Base-by-base conservation (phyloP, 2,797 vertebrate species). In the Phataginus tetradactyla region DNA sequence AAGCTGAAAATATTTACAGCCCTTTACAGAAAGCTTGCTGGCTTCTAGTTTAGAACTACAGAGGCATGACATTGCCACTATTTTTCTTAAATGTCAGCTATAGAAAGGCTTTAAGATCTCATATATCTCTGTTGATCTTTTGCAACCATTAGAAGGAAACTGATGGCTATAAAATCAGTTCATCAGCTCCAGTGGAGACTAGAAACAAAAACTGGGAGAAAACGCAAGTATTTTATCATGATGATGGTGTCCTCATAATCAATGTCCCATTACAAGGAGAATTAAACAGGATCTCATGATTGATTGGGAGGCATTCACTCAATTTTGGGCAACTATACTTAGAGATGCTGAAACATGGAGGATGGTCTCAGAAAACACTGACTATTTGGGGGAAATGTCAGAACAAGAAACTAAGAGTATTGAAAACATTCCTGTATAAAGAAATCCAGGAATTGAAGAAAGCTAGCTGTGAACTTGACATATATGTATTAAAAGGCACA, bases 41-140 rank as follows among this genome's bases (percentile, higher is more conserved):
- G 78, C 29, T 21, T 49, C 49, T 84, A 25, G 55, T 77, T 79
- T 63, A 72, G 87, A 90, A 79, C 37, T 45, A 86, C 29, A 29
- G 66, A 81, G 78, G 29, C 34, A 3, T 75, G 71, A 34, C 25
- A 14, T 5, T 7, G 59, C 85, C 49, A 37, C 64, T n/a, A 17
- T 66, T 90, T 95, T 86, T 94, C 75, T 93, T 68, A 68, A 90
- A 34, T 49, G 32, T 91, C 90, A 81, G 21, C 14, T 63, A 45
- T 4, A 72, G 49, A 90, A 63, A 81, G 87, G 68, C 61, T 53
- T 92, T 23, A 94, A 74, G 37, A 77, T 55, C 85, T 85, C 94
- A 74, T 83, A 61, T 79, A 21, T 88, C 59, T 86, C 63, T 59
- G 71, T 37, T 42, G 61, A 59, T 92, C 75, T 95, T 72, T 72